Base-by-base conservation (phyloP, 1,140 invertebrate genomes). In the Oreohelix idahoensis region DNA sequence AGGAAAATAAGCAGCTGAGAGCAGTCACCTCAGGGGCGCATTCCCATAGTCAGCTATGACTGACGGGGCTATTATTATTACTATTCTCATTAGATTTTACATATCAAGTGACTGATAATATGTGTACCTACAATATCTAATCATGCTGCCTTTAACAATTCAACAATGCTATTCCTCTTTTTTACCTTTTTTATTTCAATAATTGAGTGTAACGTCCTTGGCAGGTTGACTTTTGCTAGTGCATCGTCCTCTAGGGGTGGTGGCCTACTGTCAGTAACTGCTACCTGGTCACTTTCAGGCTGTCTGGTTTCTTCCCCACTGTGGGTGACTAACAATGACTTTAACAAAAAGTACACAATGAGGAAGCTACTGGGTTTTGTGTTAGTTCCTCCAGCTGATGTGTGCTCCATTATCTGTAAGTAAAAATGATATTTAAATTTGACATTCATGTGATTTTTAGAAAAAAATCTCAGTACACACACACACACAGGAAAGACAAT, bases 161-260 rank as follows among this genome's bases (percentile, higher is more conserved):
- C n/a, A n/a, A 49, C 45, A 49, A 49, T 49, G 45, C 45, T 10
- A 49, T 49, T 49, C 45, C 17, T 49, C 8, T n/a, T n/a, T n/a
- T n/a, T 49, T 77, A 79, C 78, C 15, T 83, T 77, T 75, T 90
- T 91, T 29, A 91, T 89, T 81, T 90, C 88, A 13, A 89, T 80
- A 17, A 89, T 83, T 23, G 88, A 84, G 36, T 89, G 90, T 49
- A 90, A 76, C 42, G 84, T 81, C 1, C 87, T 42, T 49, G 87
- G 88, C 26, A 88, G 35, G 13, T 70, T 42, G n/a, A 84, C 51
- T 29, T 84, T 86, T 38, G 73, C 45, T 1, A 84, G 79, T 11
- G 75, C 49, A 38, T 85, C 83, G 20, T 78, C 84, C 0, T 51
- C 42, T n/a, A 29, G 51, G 4, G 53, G 10, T 26, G 53, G 51